Conservation (phyloP, 1,140 invertebrate species). For the Centruroides sculpturatus region DNA sequence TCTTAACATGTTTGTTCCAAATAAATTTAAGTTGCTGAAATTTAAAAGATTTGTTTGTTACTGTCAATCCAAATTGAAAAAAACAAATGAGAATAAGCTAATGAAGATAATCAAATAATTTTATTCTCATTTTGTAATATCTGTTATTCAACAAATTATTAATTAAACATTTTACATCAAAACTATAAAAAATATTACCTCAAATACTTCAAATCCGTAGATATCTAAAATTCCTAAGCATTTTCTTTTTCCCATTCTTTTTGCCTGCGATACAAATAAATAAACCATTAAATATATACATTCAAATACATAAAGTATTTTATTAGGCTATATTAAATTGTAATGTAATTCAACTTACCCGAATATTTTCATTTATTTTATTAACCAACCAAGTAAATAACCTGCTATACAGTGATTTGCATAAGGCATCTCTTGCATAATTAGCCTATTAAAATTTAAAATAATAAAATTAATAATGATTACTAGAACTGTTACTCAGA, state of each 20-base stretch:
- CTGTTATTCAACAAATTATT: too few species aligned
- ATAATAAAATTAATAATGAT: background rate
- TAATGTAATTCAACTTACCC: slow-evolving; percentile 32
- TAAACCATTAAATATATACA: too few species aligned
- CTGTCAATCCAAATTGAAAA: too few species aligned
- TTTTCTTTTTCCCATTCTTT: slow-evolving; percentile 28
- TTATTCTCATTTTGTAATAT: too few species aligned
- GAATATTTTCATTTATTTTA: slow-evolving; percentile 53
- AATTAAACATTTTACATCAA: too few species aligned
- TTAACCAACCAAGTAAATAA: slow-evolving; percentile 62
- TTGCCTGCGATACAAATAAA: slow-evolving; percentile 20
- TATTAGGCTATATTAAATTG: too few species aligned
- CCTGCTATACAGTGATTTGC: slow-evolving; percentile 54
- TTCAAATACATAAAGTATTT: too few species aligned
- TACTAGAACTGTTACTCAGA: background rate
- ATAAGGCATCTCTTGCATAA: slow-evolving; percentile 41
- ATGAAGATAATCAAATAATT: too few species aligned
- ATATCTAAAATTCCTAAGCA: slow-evolving; percentile 65
- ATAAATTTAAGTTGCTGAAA: too few species aligned
- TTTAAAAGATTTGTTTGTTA: too few species aligned
- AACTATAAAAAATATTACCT: slow-evolving; percentile 32
- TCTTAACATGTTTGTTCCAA: too few species aligned
- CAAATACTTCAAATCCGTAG: slow-evolving; percentile 73
- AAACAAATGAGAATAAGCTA: too few species aligned
- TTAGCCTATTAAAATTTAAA: slow-evolving; percentile 28